Evolutionary conservation across 1,140 invertebrate genomes (phyloP), one percentile per base, ranked within the genome.

Genomic region (Brachionus asplanchnoidis): DNA sequence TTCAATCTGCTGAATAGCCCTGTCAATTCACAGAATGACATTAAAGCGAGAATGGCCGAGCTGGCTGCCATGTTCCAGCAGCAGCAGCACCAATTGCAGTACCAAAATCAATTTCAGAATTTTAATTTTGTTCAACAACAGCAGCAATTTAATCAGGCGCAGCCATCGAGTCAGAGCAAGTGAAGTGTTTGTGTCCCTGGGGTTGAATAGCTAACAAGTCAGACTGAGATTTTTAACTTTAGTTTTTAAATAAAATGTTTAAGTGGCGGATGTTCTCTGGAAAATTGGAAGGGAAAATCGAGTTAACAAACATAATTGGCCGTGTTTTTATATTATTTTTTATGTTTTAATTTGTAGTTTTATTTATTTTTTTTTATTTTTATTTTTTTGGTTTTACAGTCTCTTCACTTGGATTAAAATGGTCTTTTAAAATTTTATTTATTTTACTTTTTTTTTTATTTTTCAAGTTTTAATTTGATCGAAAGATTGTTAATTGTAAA

Each of bases 101-200:
- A 77, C 42, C 73, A 77, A 77, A 46, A 77, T 50, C 73, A 77
- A 11, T 50, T 50, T 77, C 73, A 77, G 20, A 73, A 77, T 77
- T 77, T 77, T n/a, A 77, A 50, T 44, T 77, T 77, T 26, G 14
- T 77, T 23, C 44, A 73, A 73, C 68, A 73, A 73, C 68, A 73
- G 68, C 68, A 73, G 23, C 73, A 77, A 28, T 77, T 77, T 8
- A 77, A 77, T 77, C 40, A 77, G 53, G 17, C 32, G 11, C 70
- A 75, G 32, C 73, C 53, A 50, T 50, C 73, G 14, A 77, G 46
- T 26, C 36, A 73, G 14, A 40, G 17, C 32, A 40, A 73, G 44
- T 42, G 17, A 73, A 40, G 40, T 40, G 17, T 44, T 42, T 73
- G 17, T 28, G 11, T 28, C n/a, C 26, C n/a, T n/a, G n/a, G 17